Percentiles rank a stretch among this genome's conserved stretches.
phyloP scores from a whole-genome alignment of 2,113 vertebrate genomes.

The Pedionomus torquatus region DNA sequence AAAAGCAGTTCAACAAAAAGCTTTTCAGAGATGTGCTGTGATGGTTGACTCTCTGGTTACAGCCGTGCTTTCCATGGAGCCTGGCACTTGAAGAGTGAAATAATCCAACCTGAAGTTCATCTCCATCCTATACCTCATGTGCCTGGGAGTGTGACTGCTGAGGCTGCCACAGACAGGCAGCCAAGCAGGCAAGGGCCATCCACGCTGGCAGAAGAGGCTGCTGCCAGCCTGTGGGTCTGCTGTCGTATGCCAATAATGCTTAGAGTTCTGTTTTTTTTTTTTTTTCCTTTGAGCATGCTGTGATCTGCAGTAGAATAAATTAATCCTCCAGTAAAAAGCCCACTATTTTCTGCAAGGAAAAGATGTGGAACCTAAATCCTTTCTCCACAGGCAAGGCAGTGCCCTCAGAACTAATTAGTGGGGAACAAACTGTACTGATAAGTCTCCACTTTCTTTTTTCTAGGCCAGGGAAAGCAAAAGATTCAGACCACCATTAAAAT shows the following conservation, averaged over 20 bases:
- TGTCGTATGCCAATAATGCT: neutral
- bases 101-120: neutral
- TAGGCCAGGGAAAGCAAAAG: neutral
- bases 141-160: neutral
- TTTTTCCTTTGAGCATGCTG: neutral
- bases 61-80: accelerated
- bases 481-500: neutral
- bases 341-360: neutral
- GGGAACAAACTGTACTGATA: neutral
- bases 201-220: neutral
- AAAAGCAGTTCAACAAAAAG: neutral
- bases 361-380: neutral
- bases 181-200: neutral
- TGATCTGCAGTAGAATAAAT: neutral
- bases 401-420: neutral
- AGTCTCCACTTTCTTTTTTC: neutral
- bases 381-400: neutral
- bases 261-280: neutral
- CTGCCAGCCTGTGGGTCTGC: neutral
- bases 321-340: neutral
- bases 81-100: neutral
- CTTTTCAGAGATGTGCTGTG: neutral
- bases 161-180: neutral
- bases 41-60: neutral
- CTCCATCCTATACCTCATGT: neutral